Percentiles rank a stretch among this genome's conserved stretches.
Conservation (phyloP, 2,113 vertebrate genomes). For the Anoplopoma fimbria region DNA sequence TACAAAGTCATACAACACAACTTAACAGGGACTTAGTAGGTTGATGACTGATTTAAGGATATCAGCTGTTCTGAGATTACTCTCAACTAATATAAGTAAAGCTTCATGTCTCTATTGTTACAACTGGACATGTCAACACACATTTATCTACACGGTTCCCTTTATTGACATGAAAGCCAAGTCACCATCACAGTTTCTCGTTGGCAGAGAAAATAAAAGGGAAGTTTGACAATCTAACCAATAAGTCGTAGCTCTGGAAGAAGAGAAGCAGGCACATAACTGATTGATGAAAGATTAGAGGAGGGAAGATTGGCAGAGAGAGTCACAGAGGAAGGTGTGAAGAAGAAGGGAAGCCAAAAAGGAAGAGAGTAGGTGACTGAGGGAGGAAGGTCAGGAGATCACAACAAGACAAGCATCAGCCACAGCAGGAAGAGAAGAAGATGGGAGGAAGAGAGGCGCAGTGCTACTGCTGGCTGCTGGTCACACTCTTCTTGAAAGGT, state of each 20-base stretch:
- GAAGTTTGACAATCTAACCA: constrained; percentile 29
- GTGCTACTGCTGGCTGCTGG: constrained; percentile 56
- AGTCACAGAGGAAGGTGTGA: too few species aligned
- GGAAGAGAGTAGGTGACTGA: neutral
- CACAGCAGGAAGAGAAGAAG: neutral
- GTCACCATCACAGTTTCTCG: constrained; percentile 9
- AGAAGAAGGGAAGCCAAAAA: neutral
- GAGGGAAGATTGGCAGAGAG: neutral
- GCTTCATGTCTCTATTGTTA: neutral
- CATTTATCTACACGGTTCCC: neutral
- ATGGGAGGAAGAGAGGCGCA: constrained; percentile 7
- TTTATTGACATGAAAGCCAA: neutral
- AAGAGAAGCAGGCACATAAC: neutral
- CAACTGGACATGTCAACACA: neutral
- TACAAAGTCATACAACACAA: neutral
- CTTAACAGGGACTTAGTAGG: too few species aligned
- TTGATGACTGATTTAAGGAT: neutral
- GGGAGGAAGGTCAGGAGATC: neutral
- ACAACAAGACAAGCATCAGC: neutral
- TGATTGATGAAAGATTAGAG: neutral
- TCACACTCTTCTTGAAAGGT: constrained; percentile 65
- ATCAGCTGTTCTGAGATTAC: neutral
- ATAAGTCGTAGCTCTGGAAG: neutral
- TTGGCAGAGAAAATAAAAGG: constrained; percentile 16
- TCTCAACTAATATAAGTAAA: neutral